These are phyloP conservation scores for Anthophora plumipes DNA, from an alignment of 2,888 invertebrate genomes.

Conservation along the genomic window DNA sequence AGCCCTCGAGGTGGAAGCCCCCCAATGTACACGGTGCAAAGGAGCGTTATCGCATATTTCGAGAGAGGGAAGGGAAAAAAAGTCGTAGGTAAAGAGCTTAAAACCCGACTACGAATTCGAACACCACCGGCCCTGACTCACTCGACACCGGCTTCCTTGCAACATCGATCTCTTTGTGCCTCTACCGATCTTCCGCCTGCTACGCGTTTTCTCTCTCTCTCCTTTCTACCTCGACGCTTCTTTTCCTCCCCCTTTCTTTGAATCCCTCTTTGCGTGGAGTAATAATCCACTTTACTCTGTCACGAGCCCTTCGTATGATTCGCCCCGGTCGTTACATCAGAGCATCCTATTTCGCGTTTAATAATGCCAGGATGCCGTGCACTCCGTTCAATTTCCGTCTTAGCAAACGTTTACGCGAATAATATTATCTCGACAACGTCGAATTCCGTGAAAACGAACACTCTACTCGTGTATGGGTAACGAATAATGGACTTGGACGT, in stretches of 20 bases:
- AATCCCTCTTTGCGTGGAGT: constrained; percentile 10
- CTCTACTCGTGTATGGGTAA: neutral
- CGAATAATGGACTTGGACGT: constrained; percentile 12
- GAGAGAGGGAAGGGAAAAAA: constrained; percentile 33
- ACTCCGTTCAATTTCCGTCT: neutral
- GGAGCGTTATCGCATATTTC: constrained; percentile 48
- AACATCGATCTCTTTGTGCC: constrained; percentile 14
- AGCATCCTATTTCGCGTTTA: constrained; percentile 23
- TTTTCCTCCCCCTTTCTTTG: neutral
- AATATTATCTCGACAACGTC: neutral
- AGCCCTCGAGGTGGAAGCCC: constrained; percentile 37
- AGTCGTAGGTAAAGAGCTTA: constrained; percentile 45
- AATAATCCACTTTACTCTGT: constrained; percentile 55
- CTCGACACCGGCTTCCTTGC: constrained; percentile 49
- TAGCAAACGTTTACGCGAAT: neutral
- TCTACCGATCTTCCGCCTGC: neutral
- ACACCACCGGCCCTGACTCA: constrained; percentile 31
- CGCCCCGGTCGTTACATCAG: constrained; percentile 28
- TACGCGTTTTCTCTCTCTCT: neutral
- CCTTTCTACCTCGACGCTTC: neutral
- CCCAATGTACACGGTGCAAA: constrained; percentile 22
- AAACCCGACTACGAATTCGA: constrained; percentile 23
- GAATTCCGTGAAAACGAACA: constrained; percentile 20
- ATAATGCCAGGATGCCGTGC: neutral
- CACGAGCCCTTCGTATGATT: constrained; percentile 38